Base-by-base conservation (phyloP, 2,888 invertebrate genomes). In the Erebia ligea region DNA sequence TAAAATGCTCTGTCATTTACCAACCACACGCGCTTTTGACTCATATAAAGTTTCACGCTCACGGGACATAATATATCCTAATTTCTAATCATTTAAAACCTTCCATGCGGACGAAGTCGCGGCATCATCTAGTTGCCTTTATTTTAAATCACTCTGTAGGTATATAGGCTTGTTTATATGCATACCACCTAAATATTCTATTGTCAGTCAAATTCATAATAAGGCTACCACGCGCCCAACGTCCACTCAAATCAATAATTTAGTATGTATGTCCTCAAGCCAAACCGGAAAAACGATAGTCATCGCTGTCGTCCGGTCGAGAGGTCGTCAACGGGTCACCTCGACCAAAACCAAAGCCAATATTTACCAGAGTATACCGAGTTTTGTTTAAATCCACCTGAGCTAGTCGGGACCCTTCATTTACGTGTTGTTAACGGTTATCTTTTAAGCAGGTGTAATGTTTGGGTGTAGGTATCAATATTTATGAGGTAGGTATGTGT, bases 321-420 rank as follows among this genome's bases (percentile, higher is more conserved):
- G 80, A 72, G 81, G 80, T 80, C 81, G 82, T 75, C 75, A 75
- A 79, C 80, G 78, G 81, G 81, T 81, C 79, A 80, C 76, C 77
- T 75, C 77, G 64, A 66, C 72, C 68, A 75, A 73, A 74, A 67
- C 69, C 66, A 75, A 73, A 75, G 75, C 77, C 76, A 81, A 81
- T 79, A 77, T 78, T 79, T 78, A 72, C 72, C 73, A 70, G 69
- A 75, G 75, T 73, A 34, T 6, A 77, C 73, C 73, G 75, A 75
- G 70, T 77, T 78, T 78, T 74, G 78, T 75, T 76, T 71, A 72
- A 76, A 74, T 68, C 67, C 70, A 63, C 67, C 50, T 68, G 50
- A 66, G 59, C 73, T 65, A 71, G 70, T 74, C 69, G 74, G 15
- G 17, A 5, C 25, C 68, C 63, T 25, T 61, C 70, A 62, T 76